These are phyloP conservation scores for Hybos culiciformis DNA, from an alignment of 2,888 invertebrate species.

Conservation along the genomic window DNA sequence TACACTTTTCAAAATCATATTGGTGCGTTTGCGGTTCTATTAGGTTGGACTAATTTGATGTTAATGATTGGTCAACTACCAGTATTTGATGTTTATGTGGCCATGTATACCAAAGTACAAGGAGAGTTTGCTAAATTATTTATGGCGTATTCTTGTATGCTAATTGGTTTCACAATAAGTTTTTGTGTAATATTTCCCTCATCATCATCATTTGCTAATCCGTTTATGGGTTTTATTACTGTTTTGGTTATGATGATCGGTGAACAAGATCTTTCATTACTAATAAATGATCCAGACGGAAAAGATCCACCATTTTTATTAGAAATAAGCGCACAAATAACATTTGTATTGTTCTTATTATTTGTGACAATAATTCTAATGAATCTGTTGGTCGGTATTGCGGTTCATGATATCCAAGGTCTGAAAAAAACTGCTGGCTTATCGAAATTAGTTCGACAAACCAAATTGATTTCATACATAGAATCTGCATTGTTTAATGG, in stretches of 20 bases:
- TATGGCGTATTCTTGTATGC: constrained; percentile 68
- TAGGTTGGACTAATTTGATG: constrained; percentile 84
- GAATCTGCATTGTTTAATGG: constrained; percentile 69
- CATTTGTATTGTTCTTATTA: constrained; percentile 64
- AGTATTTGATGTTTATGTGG: constrained; percentile 77
- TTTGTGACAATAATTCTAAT: constrained; percentile 76
- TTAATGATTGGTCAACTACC: constrained; percentile 80
- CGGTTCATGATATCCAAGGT: constrained; percentile 77
- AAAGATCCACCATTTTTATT: constrained; percentile 61
- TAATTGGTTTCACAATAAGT: constrained; percentile 76
- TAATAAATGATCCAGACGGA: constrained; percentile 61
- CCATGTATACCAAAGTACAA: constrained; percentile 80
- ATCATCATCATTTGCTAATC: constrained; percentile 68
- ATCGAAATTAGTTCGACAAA: constrained; percentile 70
- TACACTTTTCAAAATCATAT: constrained; percentile 79
- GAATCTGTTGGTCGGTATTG: constrained; percentile 76
- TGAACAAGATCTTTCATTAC: constrained; percentile 61
- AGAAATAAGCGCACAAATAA: constrained; percentile 69
- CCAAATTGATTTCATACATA: constrained; percentile 75
- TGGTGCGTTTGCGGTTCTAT: constrained; percentile 71
- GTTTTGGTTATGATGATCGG: constrained; percentile 84
- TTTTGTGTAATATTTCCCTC: constrained; percentile 80
- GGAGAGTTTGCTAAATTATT: constrained; percentile 77
- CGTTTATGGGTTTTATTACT: constrained; percentile 71
- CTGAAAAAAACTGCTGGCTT: constrained; percentile 72